These are phyloP conservation scores for Plumapathes pennacea DNA, from an alignment of 92 coral and sea anemone genomes.

Conservation along the genomic window DNA sequence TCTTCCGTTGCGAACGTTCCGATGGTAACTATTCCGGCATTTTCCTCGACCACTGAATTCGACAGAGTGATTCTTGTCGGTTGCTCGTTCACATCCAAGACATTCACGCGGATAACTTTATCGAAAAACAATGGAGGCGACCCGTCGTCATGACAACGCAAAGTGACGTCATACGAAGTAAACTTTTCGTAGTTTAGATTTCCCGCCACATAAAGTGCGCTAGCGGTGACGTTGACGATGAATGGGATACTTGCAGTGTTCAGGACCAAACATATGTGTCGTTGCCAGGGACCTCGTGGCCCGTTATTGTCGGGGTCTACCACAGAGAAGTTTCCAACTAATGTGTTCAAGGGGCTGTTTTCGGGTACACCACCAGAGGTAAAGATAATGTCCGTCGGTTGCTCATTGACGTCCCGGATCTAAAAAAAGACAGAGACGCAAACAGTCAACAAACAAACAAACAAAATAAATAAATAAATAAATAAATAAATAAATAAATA, in stretches of 20 bases:
- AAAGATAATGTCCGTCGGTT: slow-evolving; percentile 70
- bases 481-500: not conserved
- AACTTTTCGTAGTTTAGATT: slow-evolving; percentile 63
- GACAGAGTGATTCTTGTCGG: slow-evolving; percentile 71
- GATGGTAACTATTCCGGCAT: slow-evolving; percentile 59
- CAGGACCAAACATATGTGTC: slow-evolving; percentile 54
- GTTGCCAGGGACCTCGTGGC: slow-evolving; percentile 83
- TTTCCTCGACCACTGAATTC: slow-evolving; percentile 69
- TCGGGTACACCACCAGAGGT: slow-evolving; percentile 48
- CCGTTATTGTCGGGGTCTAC: slow-evolving; percentile 85
- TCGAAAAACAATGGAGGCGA: slow-evolving; percentile 54
- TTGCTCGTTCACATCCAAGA: slow-evolving; percentile 76
- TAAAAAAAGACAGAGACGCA: slow-evolving; percentile 7
- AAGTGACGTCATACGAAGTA: slow-evolving; percentile 45
- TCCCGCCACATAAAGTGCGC: slow-evolving; percentile 46
- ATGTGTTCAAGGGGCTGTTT: slow-evolving; percentile 63
- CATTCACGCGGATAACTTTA: slow-evolving; percentile 31
- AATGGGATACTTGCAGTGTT: slow-evolving; percentile 57
- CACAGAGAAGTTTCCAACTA: slow-evolving; percentile 70
- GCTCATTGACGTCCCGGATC: slow-evolving; percentile 84
- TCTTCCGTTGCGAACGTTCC: slow-evolving; percentile 76
- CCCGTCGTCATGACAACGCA: slow-evolving; percentile 75
- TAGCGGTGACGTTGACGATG: slow-evolving; percentile 29
- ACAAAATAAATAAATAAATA: not conserved
- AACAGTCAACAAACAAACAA: no score